Evolutionary conservation across 2,888 invertebrate genomes (phyloP), one percentile per base, ranked within the genome.

Genomic region (Cheilosia urbana): DNA sequence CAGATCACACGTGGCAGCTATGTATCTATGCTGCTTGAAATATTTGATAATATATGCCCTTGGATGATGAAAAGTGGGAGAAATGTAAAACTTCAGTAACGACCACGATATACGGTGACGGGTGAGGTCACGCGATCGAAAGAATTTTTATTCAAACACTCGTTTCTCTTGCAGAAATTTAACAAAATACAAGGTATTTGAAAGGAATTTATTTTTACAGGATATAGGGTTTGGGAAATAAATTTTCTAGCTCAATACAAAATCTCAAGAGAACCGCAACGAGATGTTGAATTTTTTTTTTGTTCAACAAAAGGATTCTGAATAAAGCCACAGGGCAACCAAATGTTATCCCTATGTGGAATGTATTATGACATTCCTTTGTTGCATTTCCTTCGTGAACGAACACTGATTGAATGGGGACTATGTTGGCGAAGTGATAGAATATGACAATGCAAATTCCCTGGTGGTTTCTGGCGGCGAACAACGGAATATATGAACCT

Each of bases 391-490:
- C 42, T 40, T 60, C 53, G 17, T 77, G 51, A 62, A 53, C 53
- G 60, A 77, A 53, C 60, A 55, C 77, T 77, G 68, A 77, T 77
- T 77, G 69, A 77, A 68, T 77, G 27, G 68, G 77, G 77, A 77
- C 53, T 53, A 60, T 19, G 58, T 53, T 62, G 62, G 17, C 53
- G 45, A 45, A 69, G 49, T 68, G 53, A 60, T 62, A 62, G 68
- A 77, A 68, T 68, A 55, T 62, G 68, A 77, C 68, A 60, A 53
- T 53, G 60, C 40, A 51, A 68, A 69, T 34, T 77, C 77, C 53
- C 62, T n/a, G 19, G 45, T 62, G 77, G 60, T 62, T 69, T 17
- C 7, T 51, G 42, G 49, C 27, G 37, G n/a, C 11, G 68, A 60
- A 51, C 42, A 69, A 30, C 34, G 68, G 34, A 53, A n/a, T 53